Base-by-base conservation (phyloP, 2,113 vertebrate genomes). In the Peromyscus maniculatus region DNA sequence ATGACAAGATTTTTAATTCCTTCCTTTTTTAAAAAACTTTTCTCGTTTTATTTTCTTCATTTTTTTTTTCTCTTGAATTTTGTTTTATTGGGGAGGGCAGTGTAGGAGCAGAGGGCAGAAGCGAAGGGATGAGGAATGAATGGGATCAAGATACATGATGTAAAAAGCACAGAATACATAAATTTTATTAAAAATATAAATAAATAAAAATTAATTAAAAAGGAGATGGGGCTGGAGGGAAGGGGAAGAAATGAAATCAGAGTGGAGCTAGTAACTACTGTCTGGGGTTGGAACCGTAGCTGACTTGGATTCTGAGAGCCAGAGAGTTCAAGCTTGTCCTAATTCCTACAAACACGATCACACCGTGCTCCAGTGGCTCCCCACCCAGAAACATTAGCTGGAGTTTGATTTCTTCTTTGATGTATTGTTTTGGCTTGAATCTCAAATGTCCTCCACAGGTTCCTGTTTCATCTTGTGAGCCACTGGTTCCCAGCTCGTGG, bases 361-460 rank as follows among this genome's bases (percentile, higher is more conserved):
- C 36, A 39, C 4, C 19, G 7, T 15, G 36, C 19, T 3, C 43
- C 21, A 9, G 11, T 10, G 12, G 52, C 80, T 82, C 83, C 43
- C 43, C 46, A 39, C 33, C 22, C n/a, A 72, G 28, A 15, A 84
- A 79, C 1, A 49, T 52, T 57, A 26, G 57, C 31, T 72, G 36
- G 5, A 55, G 87, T 79, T 52, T 71, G 57, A 3, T 95, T 94
- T 89, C 82, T 72, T 83, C 43, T 82, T 91, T 79, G 55, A 78
- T 52, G 19, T 89, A 31, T 57, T 89, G 22, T 57, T 89, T 55
- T 59, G 87, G 15, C 36, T 89, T 59, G 52, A 26, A 57, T 72
- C 69, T 74, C 36, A 59, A 59, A 59, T 43, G 26, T 19, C 67
- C 33, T 71, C 33, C 52, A 59, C 24, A 59, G 24, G 69, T 16